These are phyloP conservation scores for Lamellibrachia satsuma DNA, from an alignment of 2,888 invertebrate genomes.

Conservation along the genomic window DNA sequence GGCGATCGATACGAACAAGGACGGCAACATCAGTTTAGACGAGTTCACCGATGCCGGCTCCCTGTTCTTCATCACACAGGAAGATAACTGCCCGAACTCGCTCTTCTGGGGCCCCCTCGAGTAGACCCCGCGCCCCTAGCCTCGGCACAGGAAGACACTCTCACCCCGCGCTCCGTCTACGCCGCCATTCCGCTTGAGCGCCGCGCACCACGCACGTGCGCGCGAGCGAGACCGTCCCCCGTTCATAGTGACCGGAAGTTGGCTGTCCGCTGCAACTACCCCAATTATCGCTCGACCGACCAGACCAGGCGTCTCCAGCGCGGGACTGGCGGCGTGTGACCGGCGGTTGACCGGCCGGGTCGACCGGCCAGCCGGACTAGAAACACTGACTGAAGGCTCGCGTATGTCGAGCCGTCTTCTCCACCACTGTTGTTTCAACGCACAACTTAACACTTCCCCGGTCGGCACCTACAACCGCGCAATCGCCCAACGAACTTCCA, in stretches of 20 bases:
- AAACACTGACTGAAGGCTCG: not conserved
- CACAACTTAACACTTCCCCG: not conserved
- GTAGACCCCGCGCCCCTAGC: not conserved
- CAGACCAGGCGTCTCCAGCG: not conserved
- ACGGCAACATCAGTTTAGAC: constrained; percentile 48
- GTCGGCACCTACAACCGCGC: not conserved
- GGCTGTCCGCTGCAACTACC: not conserved
- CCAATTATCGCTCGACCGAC: not conserved
- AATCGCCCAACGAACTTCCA: not conserved
- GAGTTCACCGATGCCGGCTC: constrained; percentile 54
- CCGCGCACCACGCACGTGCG: not conserved
- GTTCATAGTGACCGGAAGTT: not conserved
- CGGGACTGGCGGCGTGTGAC: not conserved
- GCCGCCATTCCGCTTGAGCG: not conserved
- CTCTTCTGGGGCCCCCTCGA: constrained; percentile 45
- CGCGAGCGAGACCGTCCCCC: not conserved
- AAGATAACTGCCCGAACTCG: constrained; percentile 40
- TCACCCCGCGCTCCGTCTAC: not conserved
- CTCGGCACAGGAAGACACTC: not conserved
- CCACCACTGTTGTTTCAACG: not conserved
- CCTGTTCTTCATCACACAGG: constrained; percentile 51
- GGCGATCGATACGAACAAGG: constrained; percentile 49
- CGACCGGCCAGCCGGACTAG: not conserved
- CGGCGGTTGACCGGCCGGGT: not conserved
- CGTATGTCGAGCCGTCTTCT: not conserved